A percentile compares a stretch with the other conserved stretches of the same genome.
phyloP scores from a whole-genome alignment of 2,888 invertebrate species.

The Graphium colonna region DNA sequence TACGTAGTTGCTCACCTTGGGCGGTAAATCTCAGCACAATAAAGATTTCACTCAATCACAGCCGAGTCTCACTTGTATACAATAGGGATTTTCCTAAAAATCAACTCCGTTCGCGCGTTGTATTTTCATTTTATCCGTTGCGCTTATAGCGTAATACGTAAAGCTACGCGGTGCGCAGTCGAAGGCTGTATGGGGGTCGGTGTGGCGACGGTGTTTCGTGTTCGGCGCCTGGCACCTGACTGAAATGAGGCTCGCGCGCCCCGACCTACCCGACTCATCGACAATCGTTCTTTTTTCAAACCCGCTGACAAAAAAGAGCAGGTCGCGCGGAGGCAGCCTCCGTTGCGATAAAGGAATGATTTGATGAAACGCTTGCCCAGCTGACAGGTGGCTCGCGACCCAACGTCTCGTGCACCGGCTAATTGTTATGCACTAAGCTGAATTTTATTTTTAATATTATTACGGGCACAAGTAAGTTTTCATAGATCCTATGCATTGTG shows the following conservation, averaged over 20 bases:
- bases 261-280: constrained; percentile 74
- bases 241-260: constrained; percentile 71
- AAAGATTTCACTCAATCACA: constrained; percentile 54
- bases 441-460: constrained; percentile 72
- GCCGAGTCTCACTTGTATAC: constrained; percentile 40
- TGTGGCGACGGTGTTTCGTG: constrained; percentile 56
- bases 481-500: no score
- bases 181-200: constrained; percentile 51
- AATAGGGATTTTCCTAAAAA: constrained; percentile 27
- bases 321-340: constrained; percentile 67
- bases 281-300: constrained; percentile 66
- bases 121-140: constrained; percentile 24
- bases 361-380: constrained; percentile 67
- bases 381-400: constrained; percentile 75
- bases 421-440: constrained; percentile 68
- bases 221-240: constrained; percentile 75
- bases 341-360: constrained; percentile 72
- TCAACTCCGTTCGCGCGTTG: constrained; percentile 27
- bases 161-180: constrained; percentile 29
- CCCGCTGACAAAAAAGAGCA: constrained; percentile 66
- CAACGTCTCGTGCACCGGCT: constrained; percentile 58
- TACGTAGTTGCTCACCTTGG: constrained; percentile 55
- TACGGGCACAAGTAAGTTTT: constrained; percentile 71
- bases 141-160: constrained; percentile 20
- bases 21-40: constrained; percentile 43